Percentiles rank a stretch among this genome's conserved stretches.
phyloP scores from a whole-genome alignment of 2,797 vertebrate species.

The Macropus fuliginosus region DNA sequence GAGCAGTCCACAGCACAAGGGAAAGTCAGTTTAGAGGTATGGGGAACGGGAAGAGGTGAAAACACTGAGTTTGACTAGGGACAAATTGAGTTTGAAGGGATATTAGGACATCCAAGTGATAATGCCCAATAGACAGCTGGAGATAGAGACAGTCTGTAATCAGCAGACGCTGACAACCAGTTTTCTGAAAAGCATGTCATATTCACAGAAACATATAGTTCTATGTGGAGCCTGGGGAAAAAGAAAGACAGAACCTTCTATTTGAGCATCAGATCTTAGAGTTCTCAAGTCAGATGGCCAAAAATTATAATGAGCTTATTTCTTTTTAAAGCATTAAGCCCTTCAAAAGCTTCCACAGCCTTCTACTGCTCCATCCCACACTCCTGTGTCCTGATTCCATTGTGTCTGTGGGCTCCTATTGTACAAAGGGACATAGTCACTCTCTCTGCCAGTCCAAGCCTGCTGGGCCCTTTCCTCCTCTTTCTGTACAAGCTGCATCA shows the following conservation, averaged over 20 bases:
- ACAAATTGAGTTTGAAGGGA: constrained; percentile 5
- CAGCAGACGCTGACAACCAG: background rate
- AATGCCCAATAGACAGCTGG: background rate
- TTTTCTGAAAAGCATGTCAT: background rate
- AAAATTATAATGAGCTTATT: constrained; percentile 29
- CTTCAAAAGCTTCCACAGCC: fast-evolving
- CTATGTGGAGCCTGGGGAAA: background rate
- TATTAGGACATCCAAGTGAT: constrained; percentile 12
- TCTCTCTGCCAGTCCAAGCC: constrained; percentile 26
- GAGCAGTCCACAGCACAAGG: background rate
- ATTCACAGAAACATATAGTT: background rate
- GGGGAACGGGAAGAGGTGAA: background rate
- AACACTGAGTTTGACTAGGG: background rate
- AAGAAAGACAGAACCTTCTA: background rate
- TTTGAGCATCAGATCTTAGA: background rate
- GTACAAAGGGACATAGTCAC: background rate
- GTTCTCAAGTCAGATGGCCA: background rate
- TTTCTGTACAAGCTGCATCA: background rate
- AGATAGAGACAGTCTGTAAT: background rate
- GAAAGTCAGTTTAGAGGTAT: background rate
- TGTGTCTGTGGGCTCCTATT: background rate
- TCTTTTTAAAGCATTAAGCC: constrained; percentile 11
- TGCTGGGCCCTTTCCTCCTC: background rate
- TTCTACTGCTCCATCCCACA: background rate
- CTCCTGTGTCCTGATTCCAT: background rate